Percentiles rank a stretch among this genome's conserved stretches.
Conservation (phyloP, 2,797 vertebrate species). For the Pseudotriccus pelzelni region DNA sequence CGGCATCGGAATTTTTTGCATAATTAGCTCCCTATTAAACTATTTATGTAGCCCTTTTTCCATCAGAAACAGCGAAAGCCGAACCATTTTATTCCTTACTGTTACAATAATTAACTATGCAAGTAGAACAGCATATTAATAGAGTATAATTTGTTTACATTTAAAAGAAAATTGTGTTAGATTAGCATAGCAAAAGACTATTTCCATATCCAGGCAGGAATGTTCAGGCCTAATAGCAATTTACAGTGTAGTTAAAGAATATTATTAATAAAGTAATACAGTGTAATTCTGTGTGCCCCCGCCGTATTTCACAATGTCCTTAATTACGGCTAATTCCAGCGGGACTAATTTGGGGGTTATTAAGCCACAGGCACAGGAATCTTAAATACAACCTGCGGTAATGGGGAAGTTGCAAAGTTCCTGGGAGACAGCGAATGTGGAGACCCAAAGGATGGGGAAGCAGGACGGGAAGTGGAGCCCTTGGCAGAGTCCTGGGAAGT, state of each 20-base stretch:
- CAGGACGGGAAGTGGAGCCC: fast-evolving
- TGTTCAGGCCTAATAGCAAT: conserved; percentile 80
- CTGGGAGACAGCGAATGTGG: fast-evolving
- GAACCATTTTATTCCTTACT: conserved; percentile 80
- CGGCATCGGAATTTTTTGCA: conserved; percentile 81
- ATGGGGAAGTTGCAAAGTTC: conserved; percentile 70
- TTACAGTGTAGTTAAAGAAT: conserved; percentile 81
- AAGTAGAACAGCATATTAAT: conserved; percentile 82
- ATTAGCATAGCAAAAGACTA: conserved; percentile 83
- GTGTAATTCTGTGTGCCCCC: conserved; percentile 77
- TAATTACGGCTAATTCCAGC: conserved; percentile 78
- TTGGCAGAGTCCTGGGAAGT: not conserved
- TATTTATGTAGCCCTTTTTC: conserved; percentile 80
- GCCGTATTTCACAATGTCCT: conserved; percentile 77
- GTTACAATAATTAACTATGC: conserved; percentile 83
- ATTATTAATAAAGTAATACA: conserved; percentile 83
- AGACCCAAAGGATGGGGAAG: fast-evolving
- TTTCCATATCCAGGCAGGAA: conserved; percentile 80
- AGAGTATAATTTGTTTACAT: conserved; percentile 84
- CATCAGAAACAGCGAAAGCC: conserved; percentile 80
- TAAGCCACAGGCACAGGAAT: not conserved
- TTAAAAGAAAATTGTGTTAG: conserved; percentile 82
- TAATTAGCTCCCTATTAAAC: conserved; percentile 88
- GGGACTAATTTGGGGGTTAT: not conserved
- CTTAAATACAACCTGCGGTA: conserved; percentile 64